Conservation (phyloP, 2,113 vertebrate genomes). For the Caranx ignobilis region DNA sequence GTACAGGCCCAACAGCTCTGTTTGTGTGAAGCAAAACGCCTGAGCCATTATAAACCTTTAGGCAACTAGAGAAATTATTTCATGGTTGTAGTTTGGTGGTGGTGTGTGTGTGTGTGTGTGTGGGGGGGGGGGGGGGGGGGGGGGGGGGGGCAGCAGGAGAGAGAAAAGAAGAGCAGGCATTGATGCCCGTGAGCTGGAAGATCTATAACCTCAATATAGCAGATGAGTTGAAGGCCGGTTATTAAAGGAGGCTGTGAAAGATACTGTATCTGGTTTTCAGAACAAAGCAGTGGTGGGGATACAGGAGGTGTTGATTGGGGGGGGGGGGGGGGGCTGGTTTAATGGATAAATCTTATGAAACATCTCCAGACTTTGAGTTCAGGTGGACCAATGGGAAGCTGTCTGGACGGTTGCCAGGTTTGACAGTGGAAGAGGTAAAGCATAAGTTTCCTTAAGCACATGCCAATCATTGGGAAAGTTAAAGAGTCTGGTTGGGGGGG, state of each 20-base stretch:
- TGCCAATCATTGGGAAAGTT: constrained; percentile 63
- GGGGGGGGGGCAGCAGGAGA: too few species aligned
- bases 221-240: constrained; percentile 48
- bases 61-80: constrained; percentile 38
- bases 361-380: too few species aligned
- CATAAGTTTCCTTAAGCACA: neutral
- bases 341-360: too few species aligned
- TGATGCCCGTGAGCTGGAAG: constrained; percentile 29
- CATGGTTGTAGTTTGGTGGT: constrained; percentile 19
- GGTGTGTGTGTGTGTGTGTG: too few species aligned
- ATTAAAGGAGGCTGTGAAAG: constrained; percentile 50
- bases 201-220: constrained; percentile 63
- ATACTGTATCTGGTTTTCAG: constrained; percentile 66
- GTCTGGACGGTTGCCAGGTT: constrained; percentile 1
- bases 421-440: neutral
- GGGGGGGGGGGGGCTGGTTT: too few species aligned
- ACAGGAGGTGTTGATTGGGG: neutral
- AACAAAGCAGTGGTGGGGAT: constrained; percentile 28
- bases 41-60: constrained; percentile 23
- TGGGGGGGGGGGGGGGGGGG: too few species aligned
- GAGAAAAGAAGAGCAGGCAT: neutral
- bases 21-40: constrained; percentile 35
- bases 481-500: constrained; percentile 33
- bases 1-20: neutral
- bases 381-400: constrained; percentile 15